Conservation (phyloP, 2,113 vertebrate species). For the Phrynosoma platyrhinos region DNA sequence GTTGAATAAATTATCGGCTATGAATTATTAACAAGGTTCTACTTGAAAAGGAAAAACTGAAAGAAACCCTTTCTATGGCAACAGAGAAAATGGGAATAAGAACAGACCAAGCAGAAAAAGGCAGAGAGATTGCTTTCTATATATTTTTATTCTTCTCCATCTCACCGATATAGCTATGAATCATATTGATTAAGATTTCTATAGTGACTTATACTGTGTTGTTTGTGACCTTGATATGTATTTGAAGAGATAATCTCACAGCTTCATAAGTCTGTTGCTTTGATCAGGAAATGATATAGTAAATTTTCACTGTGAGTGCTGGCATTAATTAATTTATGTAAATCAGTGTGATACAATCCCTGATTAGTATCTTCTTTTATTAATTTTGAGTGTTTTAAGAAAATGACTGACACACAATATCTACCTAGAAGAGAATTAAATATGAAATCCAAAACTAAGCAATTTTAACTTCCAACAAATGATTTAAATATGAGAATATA, state of each 20-base stretch:
- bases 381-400: slow-evolving; percentile 66
- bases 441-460: slow-evolving; percentile 61
- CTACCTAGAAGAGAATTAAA: slow-evolving; percentile 56
- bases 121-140: not conserved
- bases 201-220: slow-evolving; percentile 21
- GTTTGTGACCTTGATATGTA: slow-evolving; percentile 39
- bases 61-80: not conserved
- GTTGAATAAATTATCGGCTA: slow-evolving; percentile 26
- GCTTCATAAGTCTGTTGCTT: slow-evolving; percentile 42
- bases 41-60: slow-evolving; percentile 36
- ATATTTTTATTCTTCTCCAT: not conserved
- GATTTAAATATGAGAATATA: not conserved
- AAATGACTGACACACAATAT: slow-evolving; percentile 58
- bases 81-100: slow-evolving; percentile 11
- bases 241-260: slow-evolving; percentile 36
- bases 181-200: slow-evolving; percentile 26
- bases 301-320: slow-evolving; percentile 43
- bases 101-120: slow-evolving; percentile 20
- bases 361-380: slow-evolving; percentile 73
- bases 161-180: not conserved
- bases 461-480: slow-evolving; percentile 65
- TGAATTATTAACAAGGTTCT: slow-evolving; percentile 48
- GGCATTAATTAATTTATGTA: slow-evolving; percentile 75
- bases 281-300: slow-evolving; percentile 50
- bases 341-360: slow-evolving; percentile 67